Evolutionary conservation across 1,140 invertebrate genomes (phyloP).

Genomic region (Cotesia vestalis): DNA sequence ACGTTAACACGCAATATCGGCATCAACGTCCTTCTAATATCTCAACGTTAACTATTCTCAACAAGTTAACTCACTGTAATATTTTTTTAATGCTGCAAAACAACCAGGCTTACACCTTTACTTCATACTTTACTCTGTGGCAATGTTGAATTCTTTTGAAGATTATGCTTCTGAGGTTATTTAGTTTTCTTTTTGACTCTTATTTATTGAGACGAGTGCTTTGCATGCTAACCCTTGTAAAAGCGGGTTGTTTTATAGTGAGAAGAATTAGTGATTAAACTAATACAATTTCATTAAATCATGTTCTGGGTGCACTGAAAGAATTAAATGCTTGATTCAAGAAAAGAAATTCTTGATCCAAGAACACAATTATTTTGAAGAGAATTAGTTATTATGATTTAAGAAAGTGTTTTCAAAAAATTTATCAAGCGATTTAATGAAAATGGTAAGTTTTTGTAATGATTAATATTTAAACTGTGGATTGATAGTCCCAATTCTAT

Average conservation of each 20-base stretch:
- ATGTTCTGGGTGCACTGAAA: too few species aligned
- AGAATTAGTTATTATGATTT: too few species aligned
- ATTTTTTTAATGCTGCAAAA: conserved; percentile 14
- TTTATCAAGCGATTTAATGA: too few species aligned
- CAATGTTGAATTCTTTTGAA: background rate
- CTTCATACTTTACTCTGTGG: background rate
- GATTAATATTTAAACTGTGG: too few species aligned
- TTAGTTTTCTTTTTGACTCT: background rate
- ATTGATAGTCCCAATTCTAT: too few species aligned
- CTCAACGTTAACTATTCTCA: conserved; percentile 27
- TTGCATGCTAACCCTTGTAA: conserved; percentile 22
- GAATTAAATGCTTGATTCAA: too few species aligned
- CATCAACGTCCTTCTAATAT: conserved; percentile 32
- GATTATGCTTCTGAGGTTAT: background rate
- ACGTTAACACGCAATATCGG: conserved; percentile 41
- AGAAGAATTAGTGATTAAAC: background rate
- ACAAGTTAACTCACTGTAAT: conserved; percentile 8
- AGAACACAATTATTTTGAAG: too few species aligned
- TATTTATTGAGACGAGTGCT: conserved; percentile 21
- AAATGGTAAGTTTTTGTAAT: background rate
- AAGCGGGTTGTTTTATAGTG: background rate
- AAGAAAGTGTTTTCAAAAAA: too few species aligned
- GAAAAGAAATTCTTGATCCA: too few species aligned
- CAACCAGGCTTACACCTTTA: background rate
- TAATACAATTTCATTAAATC: too few species aligned